phyloP scores from a whole-genome alignment of 2,113 vertebrate genomes.

The Gopherus evgoodei region DNA sequence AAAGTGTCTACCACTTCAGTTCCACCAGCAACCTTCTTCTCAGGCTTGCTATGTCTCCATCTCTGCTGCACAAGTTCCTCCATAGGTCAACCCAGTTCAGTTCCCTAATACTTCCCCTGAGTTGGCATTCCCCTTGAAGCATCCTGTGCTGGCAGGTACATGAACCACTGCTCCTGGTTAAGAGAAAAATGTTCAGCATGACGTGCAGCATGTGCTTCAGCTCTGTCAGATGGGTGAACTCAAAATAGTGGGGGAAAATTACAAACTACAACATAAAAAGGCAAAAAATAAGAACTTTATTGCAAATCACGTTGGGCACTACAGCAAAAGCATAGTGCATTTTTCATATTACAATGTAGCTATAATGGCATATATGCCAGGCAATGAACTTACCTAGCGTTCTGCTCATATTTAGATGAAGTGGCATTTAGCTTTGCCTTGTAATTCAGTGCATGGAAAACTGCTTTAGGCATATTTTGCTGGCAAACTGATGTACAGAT shows the following conservation, averaged over 20 bases:
- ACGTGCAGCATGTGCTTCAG: background rate
- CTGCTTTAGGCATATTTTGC: background rate
- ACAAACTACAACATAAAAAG: background rate
- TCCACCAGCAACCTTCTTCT: background rate
- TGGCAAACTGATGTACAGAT: background rate
- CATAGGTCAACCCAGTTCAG: fast-evolving
- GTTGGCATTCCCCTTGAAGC: background rate
- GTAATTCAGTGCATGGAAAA: background rate
- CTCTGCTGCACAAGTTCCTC: background rate
- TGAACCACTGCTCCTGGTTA: background rate
- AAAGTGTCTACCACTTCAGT: background rate
- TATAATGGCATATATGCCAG: background rate
- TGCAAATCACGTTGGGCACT: fast-evolving
- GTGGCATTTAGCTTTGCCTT: background rate
- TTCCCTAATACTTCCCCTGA: fast-evolving
- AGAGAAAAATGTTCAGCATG: background rate
- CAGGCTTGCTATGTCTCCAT: background rate
- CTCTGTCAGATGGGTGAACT: background rate
- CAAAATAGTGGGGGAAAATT: background rate
- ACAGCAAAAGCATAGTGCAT: background rate
- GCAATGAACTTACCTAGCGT: fast-evolving
- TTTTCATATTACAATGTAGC: fast-evolving
- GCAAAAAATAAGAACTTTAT: background rate
- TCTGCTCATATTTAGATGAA: background rate
- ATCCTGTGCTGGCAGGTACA: background rate